These are phyloP conservation scores for Chionoecetes opilio DNA, from an alignment of 1,140 invertebrate genomes.

Conservation along the genomic window DNA sequence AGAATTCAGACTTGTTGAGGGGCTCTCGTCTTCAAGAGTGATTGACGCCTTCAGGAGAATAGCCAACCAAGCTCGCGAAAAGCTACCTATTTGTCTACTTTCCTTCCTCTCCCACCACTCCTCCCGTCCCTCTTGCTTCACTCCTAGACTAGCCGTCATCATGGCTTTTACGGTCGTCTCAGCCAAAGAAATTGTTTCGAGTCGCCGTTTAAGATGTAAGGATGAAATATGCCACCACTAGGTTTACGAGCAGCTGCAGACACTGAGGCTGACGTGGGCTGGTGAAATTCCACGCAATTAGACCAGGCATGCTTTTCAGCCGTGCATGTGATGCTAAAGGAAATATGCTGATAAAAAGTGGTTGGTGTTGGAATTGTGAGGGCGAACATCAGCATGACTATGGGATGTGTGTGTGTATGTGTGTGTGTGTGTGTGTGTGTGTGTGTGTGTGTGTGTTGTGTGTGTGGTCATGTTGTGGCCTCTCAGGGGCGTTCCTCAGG, in stretches of 20 bases:
- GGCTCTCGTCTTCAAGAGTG: no score
- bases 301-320: background rate
- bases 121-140: no score
- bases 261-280: background rate
- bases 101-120: no score
- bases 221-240: background rate
- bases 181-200: background rate
- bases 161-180: background rate
- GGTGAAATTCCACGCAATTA: background rate
- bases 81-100: no score
- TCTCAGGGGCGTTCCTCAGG: no score
- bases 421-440: slow-evolving; percentile 24
- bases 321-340: background rate
- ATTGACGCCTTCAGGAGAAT: no score
- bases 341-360: background rate
- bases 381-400: background rate
- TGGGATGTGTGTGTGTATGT: background rate
- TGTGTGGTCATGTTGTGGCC: background rate
- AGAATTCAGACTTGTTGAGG: no score
- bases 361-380: background rate
- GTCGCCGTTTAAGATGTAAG: background rate
- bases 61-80: no score
- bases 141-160: no score
- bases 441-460: background rate
- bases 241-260: background rate